Percentiles rank a stretch among this genome's conserved stretches.
Conservation (phyloP, 2,888 invertebrate species). For the Drosophila paracracens region DNA sequence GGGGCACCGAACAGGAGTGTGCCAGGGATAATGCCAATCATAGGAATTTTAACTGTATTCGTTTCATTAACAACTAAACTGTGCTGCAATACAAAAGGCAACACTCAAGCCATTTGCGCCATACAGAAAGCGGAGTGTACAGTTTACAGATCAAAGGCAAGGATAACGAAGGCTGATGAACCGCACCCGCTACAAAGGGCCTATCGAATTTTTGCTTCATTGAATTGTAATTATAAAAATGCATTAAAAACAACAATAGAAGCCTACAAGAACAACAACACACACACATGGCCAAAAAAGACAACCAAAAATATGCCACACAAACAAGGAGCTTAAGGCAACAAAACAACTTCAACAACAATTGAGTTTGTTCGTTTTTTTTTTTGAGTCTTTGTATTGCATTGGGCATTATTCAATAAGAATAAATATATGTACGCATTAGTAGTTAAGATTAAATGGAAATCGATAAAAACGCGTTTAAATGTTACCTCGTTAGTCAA, state of each 20-base stretch:
- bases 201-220: conserved; percentile 72
- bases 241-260: conserved; percentile 29
- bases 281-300: conserved; percentile 29
- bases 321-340: neutral
- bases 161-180: conserved; percentile 12
- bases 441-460: conserved; percentile 54
- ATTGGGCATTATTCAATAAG: conserved; percentile 31
- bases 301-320: conserved; percentile 16
- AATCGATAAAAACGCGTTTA: conserved; percentile 65
- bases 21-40: conserved; percentile 51
- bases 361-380: neutral
- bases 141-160: conserved; percentile 23
- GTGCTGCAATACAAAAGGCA: conserved; percentile 18
- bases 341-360: neutral
- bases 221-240: conserved; percentile 65
- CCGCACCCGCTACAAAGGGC: conserved; percentile 24
- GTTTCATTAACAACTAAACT: conserved; percentile 54
- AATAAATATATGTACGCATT: conserved; percentile 22
- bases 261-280: conserved; percentile 14
- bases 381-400: conserved; percentile 1
- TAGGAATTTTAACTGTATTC: conserved; percentile 68
- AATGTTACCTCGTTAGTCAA: conserved; percentile 82
- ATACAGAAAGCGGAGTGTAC: neutral
- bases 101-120: neutral
- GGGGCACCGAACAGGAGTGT: conserved; percentile 36